These are phyloP conservation scores for Brachypteracias leptosomus DNA, from an alignment of 2,113 vertebrate genomes.

Conservation along the genomic window DNA sequence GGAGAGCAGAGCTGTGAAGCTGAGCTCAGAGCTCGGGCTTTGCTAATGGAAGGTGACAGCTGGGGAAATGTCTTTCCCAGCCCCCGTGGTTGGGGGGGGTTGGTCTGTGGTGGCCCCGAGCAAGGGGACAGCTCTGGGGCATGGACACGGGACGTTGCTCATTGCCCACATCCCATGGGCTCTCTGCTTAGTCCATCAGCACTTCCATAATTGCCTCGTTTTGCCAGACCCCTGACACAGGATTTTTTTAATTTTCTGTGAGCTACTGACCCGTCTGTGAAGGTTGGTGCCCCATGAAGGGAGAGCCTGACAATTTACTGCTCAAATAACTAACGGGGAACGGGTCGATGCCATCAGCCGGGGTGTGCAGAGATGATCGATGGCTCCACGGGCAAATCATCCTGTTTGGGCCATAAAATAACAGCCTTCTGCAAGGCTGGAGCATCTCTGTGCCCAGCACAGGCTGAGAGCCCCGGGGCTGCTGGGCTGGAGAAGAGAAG, in stretches of 20 bases:
- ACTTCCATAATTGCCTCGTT: accelerated
- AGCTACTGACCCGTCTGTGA: accelerated
- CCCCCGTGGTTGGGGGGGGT: accelerated
- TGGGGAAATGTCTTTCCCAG: accelerated
- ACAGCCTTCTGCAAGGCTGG: accelerated
- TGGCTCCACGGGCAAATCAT: accelerated
- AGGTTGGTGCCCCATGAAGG: accelerated
- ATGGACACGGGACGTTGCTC: accelerated
- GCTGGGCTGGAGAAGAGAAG: neutral
- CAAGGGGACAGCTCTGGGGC: accelerated
- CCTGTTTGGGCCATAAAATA: accelerated
- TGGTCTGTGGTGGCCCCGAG: accelerated
- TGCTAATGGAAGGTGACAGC: neutral
- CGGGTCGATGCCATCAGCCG: neutral
- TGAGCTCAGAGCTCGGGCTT: accelerated
- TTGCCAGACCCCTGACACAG: neutral
- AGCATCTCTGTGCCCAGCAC: neutral
- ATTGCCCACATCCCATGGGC: accelerated
- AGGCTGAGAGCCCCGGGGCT: neutral
- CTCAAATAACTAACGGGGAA: neutral
- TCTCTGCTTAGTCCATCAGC: neutral
- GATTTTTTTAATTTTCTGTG: accelerated
- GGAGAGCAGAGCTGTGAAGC: neutral
- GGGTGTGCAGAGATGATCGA: neutral
- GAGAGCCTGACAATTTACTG: accelerated